Conservation (phyloP, 2,888 invertebrate species). For the Chloroclystis v-ata region DNA sequence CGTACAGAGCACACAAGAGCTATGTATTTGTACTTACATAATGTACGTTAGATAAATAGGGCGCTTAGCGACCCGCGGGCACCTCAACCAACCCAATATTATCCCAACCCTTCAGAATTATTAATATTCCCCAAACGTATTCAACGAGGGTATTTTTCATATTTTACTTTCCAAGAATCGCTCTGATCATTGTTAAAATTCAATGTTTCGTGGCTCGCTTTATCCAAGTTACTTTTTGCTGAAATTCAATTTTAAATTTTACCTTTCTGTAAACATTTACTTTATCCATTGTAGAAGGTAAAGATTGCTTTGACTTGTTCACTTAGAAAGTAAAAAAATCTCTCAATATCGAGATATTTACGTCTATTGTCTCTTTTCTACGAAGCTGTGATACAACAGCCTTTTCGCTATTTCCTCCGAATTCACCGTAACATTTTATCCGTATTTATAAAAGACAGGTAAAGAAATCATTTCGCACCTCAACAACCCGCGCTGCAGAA, state of each 20-base stretch:
- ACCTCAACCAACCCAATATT: slow-evolving; percentile 40
- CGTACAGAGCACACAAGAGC: slow-evolving; percentile 8
- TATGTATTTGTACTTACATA: slow-evolving; percentile 7
- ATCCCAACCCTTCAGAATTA: slow-evolving; percentile 54
- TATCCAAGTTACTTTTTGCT: background rate
- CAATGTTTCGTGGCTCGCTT: background rate
- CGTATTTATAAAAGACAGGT: slow-evolving; percentile 21
- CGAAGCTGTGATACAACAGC: background rate
- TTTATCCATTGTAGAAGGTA: background rate
- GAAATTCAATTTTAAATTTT: background rate
- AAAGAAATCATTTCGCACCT: slow-evolving; percentile 28
- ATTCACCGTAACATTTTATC: slow-evolving; percentile 1
- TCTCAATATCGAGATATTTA: too few species aligned
- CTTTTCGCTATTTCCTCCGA: background rate
- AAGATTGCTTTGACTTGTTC: background rate
- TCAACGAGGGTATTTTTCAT: slow-evolving; percentile 45
- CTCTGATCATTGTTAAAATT: background rate
- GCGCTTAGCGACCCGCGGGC: slow-evolving; percentile 18
- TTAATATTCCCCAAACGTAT: slow-evolving; percentile 46
- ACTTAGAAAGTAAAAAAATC: background rate
- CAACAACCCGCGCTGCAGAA: slow-evolving; percentile 24
- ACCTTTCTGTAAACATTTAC: background rate
- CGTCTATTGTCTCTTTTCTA: background rate
- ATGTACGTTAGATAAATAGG: background rate
- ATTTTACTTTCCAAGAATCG: slow-evolving; percentile 28